Evolutionary conservation across 1,140 invertebrate genomes (phyloP).

Genomic region (Euborellia annulipes): DNA sequence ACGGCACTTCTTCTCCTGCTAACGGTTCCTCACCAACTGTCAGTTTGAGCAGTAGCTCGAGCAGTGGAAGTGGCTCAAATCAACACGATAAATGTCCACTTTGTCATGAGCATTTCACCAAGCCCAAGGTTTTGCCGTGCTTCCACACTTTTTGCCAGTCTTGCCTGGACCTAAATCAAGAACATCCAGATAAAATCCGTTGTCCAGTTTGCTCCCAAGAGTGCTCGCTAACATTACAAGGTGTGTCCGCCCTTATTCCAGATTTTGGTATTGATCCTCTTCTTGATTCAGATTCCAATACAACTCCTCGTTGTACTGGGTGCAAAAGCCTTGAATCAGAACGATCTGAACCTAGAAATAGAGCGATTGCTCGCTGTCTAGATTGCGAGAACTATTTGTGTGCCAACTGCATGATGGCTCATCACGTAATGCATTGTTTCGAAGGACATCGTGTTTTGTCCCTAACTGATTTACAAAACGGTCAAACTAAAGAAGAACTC

Average conservation of each 20-base stretch:
- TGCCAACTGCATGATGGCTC: conserved; percentile 91
- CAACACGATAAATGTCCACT: conserved; percentile 53
- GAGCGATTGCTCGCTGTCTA: conserved; percentile 79
- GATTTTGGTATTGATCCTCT: conserved; percentile 25
- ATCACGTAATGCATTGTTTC: conserved; percentile 97
- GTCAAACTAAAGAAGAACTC: conserved; percentile 26
- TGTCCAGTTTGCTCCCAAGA: conserved; percentile 68
- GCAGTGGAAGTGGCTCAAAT: conserved; percentile 12
- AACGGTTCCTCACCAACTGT: background rate
- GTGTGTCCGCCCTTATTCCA: conserved; percentile 34
- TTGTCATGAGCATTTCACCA: conserved; percentile 59
- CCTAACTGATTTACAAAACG: conserved; percentile 39
- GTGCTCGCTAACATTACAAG: conserved; percentile 39
- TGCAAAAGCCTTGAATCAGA: conserved; percentile 74
- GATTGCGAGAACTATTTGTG: conserved; percentile 92
- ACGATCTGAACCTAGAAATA: too few species aligned
- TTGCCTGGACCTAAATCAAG: conserved; percentile 57
- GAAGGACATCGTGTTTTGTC: conserved; percentile 83
- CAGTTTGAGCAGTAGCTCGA: conserved; percentile 3
- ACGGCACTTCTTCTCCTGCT: conserved; percentile 14
- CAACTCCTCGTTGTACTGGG: conserved; percentile 58
- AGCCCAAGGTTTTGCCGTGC: conserved; percentile 59
- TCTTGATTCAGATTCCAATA: conserved; percentile 31
- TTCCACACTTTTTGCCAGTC: conserved; percentile 68
- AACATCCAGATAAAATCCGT: conserved; percentile 58